Conservation (phyloP, 1,140 invertebrate species). For the Formica selysi region DNA sequence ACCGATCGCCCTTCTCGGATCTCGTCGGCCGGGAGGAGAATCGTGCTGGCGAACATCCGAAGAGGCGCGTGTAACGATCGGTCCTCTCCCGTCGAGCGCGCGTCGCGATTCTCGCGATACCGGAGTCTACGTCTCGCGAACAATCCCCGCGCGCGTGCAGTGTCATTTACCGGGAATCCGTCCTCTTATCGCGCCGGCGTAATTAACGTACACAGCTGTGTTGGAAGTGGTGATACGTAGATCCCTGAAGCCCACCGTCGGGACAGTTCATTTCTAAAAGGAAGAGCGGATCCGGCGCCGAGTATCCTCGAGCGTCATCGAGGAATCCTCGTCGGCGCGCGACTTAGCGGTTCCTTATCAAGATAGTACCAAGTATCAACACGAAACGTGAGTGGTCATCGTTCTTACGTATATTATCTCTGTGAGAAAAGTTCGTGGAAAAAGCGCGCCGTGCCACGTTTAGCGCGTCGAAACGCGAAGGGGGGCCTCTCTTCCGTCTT, state of each 20-base stretch:
- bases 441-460: conserved; percentile 30
- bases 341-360: too few species aligned
- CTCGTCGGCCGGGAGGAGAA: neutral
- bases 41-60: neutral
- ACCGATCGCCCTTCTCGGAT: neutral
- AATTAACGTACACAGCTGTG: neutral
- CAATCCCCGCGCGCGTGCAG: neutral
- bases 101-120: neutral
- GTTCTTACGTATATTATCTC: neutral
- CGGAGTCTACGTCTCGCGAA: neutral
- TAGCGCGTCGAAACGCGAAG: conserved; percentile 14
- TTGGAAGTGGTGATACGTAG: neutral
- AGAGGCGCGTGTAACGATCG: neutral
- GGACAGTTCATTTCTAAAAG: conserved; percentile 34
- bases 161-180: neutral
- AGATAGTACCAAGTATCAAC: neutral
- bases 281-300: neutral
- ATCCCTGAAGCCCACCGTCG: neutral
- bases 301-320: neutral
- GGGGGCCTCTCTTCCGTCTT: neutral
- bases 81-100: too few species aligned
- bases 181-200: neutral
- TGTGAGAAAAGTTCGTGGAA: conserved; percentile 27
- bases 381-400: conserved; percentile 29
- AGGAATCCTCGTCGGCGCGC: neutral